A percentile compares a stretch with the other conserved stretches of the same genome.
Evolutionary conservation across 1,140 invertebrate species (phyloP).

Genomic region (Platorchestia sp.): DNA sequence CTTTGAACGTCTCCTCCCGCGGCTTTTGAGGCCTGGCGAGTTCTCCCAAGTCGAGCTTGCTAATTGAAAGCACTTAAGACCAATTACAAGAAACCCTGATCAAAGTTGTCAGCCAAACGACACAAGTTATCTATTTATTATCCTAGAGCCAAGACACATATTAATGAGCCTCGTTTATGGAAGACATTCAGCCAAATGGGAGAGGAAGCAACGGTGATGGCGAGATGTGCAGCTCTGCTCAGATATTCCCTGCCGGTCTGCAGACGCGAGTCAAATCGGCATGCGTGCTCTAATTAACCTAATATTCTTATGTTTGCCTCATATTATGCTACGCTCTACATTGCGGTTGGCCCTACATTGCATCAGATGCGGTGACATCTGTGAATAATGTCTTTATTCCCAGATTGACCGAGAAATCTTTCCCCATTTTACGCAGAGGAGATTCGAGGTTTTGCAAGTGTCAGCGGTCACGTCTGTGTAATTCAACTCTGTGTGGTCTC

Average conservation of each 20-base stretch:
- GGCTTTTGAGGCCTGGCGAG: constrained; percentile 2
- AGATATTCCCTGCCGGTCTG: not conserved
- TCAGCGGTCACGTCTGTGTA: not conserved
- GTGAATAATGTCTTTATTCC: not conserved
- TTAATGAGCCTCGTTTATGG: constrained; percentile 16
- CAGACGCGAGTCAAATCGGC: not conserved
- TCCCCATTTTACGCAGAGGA: not conserved
- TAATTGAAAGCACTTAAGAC: constrained; percentile 55
- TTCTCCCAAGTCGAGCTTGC: constrained; percentile 28
- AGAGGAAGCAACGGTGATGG: not conserved
- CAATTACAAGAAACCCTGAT: constrained; percentile 55
- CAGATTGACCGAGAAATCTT: not conserved
- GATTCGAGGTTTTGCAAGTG: not conserved
- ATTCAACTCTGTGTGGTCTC: too few relatives aligned
- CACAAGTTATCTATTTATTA: constrained; percentile 56
- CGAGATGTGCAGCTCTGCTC: not conserved
- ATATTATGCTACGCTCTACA: not conserved
- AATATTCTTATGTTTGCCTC: not conserved
- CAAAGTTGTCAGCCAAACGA: constrained; percentile 54
- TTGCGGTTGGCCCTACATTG: not conserved
- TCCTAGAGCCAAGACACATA: constrained; percentile 24
- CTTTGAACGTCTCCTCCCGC: not conserved
- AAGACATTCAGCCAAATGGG: not conserved
- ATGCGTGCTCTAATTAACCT: not conserved
- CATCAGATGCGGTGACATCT: not conserved